Conservation (phyloP, 2,797 vertebrate species). For the Crypturellus tataupa region DNA sequence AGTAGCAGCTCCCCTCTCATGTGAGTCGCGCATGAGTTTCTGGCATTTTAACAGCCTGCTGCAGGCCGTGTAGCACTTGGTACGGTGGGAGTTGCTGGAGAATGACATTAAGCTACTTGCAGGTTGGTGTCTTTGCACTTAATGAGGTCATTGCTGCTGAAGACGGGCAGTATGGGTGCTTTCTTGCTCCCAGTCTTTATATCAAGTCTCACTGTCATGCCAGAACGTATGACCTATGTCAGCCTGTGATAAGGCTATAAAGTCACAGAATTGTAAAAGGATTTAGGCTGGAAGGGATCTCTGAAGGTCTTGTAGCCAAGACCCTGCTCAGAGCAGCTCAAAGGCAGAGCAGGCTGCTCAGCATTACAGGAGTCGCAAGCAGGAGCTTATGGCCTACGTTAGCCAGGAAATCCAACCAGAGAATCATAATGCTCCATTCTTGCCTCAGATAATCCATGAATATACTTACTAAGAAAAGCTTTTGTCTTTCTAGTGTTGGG, state of each 20-base stretch:
- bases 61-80: constrained; percentile 1
- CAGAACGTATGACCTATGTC: background rate
- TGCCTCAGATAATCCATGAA: background rate
- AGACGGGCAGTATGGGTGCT: constrained; percentile 12
- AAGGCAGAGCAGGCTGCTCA: background rate
- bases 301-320: background rate
- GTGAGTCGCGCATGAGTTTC: background rate
- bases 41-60: background rate
- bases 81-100: background rate
- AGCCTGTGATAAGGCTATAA: background rate
- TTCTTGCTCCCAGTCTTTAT: constrained; percentile 13
- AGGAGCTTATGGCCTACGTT: background rate
- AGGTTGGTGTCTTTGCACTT: constrained; percentile 32
- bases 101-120: constrained; percentile 55
- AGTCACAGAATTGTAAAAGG: background rate
- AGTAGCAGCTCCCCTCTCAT: background rate
- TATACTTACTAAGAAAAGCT: background rate
- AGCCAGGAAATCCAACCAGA: background rate
- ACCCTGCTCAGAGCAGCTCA: background rate
- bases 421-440: background rate
- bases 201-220: background rate
- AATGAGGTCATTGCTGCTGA: constrained; percentile 42
- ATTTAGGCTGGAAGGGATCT: background rate
- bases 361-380: background rate
- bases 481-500: background rate